phyloP scores from a whole-genome alignment of 2,797 vertebrate species.

The Bothrops alternatus region DNA sequence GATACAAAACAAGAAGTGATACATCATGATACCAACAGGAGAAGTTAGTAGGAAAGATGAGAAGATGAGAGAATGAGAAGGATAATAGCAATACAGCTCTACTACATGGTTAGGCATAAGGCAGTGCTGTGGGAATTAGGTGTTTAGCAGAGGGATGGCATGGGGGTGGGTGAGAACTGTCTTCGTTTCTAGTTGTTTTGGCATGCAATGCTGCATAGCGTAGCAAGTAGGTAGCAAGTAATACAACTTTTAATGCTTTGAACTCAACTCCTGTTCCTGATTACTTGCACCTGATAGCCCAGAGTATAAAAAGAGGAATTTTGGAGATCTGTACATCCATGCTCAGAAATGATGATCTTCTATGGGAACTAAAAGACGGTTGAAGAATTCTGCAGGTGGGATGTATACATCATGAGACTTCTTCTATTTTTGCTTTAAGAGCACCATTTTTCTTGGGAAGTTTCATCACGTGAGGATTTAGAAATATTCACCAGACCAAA shows the following conservation, averaged over 20 bases:
- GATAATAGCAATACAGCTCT: background rate
- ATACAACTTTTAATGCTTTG: background rate
- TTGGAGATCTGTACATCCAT: background rate
- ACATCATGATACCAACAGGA: background rate
- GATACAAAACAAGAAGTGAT: background rate
- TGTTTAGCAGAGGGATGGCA: background rate
- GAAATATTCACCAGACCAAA: background rate
- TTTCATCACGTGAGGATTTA: background rate
- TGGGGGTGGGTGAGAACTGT: background rate
- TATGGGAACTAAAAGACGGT: background rate
- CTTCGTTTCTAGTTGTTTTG: background rate
- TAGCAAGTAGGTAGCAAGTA: background rate
- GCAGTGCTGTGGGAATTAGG: background rate
- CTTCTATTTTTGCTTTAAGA: background rate
- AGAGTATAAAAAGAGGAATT: background rate
- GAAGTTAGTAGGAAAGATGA: background rate
- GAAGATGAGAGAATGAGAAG: background rate
- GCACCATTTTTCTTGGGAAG: background rate
- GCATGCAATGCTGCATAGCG: fast-evolving
- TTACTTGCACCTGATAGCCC: background rate
- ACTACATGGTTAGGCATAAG: background rate
- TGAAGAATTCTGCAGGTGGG: background rate
- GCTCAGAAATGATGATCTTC: background rate
- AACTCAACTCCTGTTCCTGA: fast-evolving
- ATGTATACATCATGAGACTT: background rate